phyloP scores from a whole-genome alignment of 2,113 vertebrate species.

The Salvelinus namaycush region DNA sequence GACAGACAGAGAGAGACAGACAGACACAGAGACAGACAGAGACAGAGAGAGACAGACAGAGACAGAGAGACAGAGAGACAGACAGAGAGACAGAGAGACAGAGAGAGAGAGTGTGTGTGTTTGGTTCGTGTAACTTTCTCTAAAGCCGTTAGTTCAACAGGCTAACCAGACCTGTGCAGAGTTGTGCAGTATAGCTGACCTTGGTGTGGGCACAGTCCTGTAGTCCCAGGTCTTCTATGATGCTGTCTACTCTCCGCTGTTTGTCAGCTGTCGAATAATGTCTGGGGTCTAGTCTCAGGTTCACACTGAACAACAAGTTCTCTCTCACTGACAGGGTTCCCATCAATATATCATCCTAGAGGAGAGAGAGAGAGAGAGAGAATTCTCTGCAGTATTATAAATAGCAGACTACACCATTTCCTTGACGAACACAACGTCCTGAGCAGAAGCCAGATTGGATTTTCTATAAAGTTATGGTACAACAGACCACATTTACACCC shows the following conservation, averaged over 20 bases:
- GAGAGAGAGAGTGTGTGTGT: neutral
- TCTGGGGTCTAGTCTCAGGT: constrained; percentile 66
- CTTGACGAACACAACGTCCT: too few relatives aligned
- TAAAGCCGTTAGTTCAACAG: too few relatives aligned
- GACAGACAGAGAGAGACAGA: too few relatives aligned
- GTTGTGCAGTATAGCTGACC: constrained; percentile 43
- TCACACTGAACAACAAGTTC: constrained; percentile 79
- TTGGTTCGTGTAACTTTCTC: too few relatives aligned
- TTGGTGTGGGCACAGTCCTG: constrained; percentile 75
- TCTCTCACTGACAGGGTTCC: constrained; percentile 76
- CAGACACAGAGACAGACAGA: accelerated
- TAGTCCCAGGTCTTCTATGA: constrained; percentile 75
- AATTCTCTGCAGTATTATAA: too few relatives aligned
- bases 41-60: accelerated
- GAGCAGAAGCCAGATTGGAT: too few relatives aligned
- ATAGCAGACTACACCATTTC: too few relatives aligned
- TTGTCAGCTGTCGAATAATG: constrained; percentile 63
- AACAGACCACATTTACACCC: too few relatives aligned
- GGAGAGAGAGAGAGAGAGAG: neutral
- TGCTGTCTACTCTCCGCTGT: constrained; percentile 57
- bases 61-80: too few relatives aligned
- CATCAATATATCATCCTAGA: constrained; percentile 78
- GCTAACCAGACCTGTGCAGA: neutral
- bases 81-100: too few relatives aligned
- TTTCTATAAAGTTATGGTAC: too few relatives aligned